Conservation (phyloP, 2,888 invertebrate species). For the Carabus problematicus region DNA sequence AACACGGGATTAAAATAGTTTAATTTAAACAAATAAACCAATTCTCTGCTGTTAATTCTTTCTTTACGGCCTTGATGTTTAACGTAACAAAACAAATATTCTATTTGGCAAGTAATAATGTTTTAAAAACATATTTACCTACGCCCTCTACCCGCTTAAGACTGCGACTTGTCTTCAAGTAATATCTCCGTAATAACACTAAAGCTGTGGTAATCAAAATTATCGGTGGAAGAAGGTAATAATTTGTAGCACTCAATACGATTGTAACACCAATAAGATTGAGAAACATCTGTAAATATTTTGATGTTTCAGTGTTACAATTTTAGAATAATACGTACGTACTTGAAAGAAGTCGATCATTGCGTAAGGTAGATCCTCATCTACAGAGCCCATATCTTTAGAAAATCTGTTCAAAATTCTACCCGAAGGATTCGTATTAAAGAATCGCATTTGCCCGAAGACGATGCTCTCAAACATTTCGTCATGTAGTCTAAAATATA, state of each 20-base stretch:
- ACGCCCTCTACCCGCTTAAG: slow-evolving; percentile 77
- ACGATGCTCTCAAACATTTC: slow-evolving; percentile 76
- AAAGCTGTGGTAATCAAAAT: slow-evolving; percentile 70
- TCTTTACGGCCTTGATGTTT: no score
- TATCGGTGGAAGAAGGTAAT: slow-evolving; percentile 71
- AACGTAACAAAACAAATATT: neutral
- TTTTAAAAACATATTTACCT: slow-evolving; percentile 60
- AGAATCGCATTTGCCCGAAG: slow-evolving; percentile 72
- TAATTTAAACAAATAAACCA: slow-evolving; percentile 55
- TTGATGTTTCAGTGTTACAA: neutral
- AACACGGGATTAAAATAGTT: slow-evolving; percentile 53
- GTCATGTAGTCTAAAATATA: slow-evolving; percentile 71
- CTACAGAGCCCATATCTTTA: slow-evolving; percentile 70
- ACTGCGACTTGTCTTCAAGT: slow-evolving; percentile 76
- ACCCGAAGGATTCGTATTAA: slow-evolving; percentile 77
- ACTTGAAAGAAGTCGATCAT: slow-evolving; percentile 60
- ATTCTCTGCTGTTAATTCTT: neutral
- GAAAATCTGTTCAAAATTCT: slow-evolving; percentile 74
- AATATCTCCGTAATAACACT: slow-evolving; percentile 69
- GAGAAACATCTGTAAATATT: slow-evolving; percentile 63
- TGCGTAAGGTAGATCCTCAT: slow-evolving; percentile 62
- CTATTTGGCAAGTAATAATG: slow-evolving; percentile 37
- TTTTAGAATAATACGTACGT: neutral
- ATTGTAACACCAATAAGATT: slow-evolving; percentile 79
- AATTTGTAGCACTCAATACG: slow-evolving; percentile 74